A percentile compares a stretch with the other conserved stretches of the same genome.
phyloP scores from a whole-genome alignment of 2,113 vertebrate species.

The Choloepus hoffmanni region DNA sequence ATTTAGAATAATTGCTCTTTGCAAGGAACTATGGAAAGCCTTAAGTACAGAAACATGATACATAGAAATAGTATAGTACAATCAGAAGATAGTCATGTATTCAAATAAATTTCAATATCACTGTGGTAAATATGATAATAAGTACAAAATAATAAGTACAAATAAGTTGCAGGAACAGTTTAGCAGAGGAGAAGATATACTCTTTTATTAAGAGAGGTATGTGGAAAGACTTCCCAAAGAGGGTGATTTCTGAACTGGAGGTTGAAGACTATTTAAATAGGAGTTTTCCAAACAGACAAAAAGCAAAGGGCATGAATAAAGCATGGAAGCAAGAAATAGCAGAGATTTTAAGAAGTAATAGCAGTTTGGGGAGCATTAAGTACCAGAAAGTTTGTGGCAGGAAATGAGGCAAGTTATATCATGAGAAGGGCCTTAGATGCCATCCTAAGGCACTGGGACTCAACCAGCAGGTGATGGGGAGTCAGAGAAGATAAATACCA shows the following conservation, averaged over 20 bases:
- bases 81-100: not conserved
- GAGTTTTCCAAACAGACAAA: not conserved
- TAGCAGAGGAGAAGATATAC: not conserved
- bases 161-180: not conserved
- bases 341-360: conserved; percentile 34
- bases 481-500: not conserved
- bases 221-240: not conserved
- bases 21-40: not conserved
- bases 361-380: conserved; percentile 16
- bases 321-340: not conserved
- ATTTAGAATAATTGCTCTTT: not conserved
- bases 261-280: not conserved
- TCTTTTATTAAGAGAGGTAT: not conserved
- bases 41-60: not conserved
- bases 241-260: not conserved
- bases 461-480: not conserved
- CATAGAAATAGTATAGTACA: not conserved
- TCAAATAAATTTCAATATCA: conserved; percentile 41
- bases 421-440: not conserved
- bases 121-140: not conserved
- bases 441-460: conserved; percentile 1
- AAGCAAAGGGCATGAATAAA: not conserved
- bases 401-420: not conserved
- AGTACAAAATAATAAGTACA: not conserved
- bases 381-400: not conserved